These are phyloP conservation scores for Lottia gigantea DNA, from an alignment of 2,888 invertebrate genomes.

Conservation along the genomic window DNA sequence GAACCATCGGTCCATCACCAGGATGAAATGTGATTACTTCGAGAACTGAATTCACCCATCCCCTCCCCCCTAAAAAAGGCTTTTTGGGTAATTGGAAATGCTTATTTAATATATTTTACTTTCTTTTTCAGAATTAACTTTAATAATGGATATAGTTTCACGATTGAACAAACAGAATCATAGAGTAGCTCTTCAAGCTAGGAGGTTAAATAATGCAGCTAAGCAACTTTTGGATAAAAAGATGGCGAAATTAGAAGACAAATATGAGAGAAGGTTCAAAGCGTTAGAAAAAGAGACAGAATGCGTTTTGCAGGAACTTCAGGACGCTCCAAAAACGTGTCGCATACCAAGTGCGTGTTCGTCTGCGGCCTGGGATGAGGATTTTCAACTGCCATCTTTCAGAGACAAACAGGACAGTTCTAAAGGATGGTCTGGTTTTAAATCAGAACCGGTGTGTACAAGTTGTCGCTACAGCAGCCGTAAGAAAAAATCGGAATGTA, in stretches of 20 bases:
- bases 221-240: conserved; percentile 32
- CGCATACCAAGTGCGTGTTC: neutral
- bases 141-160: conserved; percentile 35
- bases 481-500: conserved; percentile 34
- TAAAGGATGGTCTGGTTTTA: neutral
- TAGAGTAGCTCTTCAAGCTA: conserved; percentile 34
- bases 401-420: neutral
- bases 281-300: conserved; percentile 36
- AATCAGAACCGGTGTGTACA: neutral
- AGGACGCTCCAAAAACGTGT: conserved; percentile 14
- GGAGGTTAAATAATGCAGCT: conserved; percentile 39
- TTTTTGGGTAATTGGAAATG: no score
- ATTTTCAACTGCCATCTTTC: conserved; percentile 7
- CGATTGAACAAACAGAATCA: conserved; percentile 37
- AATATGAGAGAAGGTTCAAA: conserved; percentile 31
- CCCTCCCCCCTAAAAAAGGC: no score
- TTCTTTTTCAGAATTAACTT: neutral
- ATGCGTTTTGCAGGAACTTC: conserved; percentile 33
- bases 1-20: no score
- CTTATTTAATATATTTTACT: no score
- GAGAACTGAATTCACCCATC: no score
- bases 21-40: no score
- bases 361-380: conserved; percentile 6
- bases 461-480: conserved; percentile 33
- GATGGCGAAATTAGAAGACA: conserved; percentile 28